Conservation (phyloP, 2,113 vertebrate genomes). For the Brienomyrus longianalis region DNA sequence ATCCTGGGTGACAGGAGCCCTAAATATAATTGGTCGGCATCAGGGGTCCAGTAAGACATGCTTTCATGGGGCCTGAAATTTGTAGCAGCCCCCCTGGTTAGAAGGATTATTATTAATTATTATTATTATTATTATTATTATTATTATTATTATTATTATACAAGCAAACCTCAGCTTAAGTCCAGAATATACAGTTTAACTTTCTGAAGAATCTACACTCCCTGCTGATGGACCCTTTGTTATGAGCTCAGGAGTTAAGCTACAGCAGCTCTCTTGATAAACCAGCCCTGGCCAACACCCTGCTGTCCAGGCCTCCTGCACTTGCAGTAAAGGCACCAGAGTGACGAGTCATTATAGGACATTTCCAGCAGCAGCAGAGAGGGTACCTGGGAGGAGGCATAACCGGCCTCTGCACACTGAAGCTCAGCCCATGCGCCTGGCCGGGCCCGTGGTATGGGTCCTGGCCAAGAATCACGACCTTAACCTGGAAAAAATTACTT, state of each 20-base stretch:
- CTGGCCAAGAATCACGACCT: slow-evolving; percentile 77
- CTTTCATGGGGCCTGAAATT: neutral
- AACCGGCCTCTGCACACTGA: slow-evolving; percentile 73
- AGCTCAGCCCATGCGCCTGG: slow-evolving; percentile 78
- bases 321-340: neutral
- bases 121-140: neutral
- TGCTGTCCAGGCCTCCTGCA: neutral
- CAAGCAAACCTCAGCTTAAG: neutral
- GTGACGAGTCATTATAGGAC: neutral
- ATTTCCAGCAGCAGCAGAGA: neutral
- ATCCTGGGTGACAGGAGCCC: neutral
- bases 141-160: neutral
- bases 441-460: slow-evolving; percentile 74
- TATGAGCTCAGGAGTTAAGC: neutral
- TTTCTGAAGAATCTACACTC: neutral
- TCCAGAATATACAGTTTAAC: neutral
- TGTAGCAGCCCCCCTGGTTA: neutral
- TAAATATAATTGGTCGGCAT: neutral
- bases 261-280: neutral
- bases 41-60: too few relatives aligned
- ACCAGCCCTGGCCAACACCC: neutral
- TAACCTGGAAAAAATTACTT: slow-evolving; percentile 59
- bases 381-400: slow-evolving; percentile 73
- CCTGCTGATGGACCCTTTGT: neutral
- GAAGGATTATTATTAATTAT: neutral